phyloP scores from a whole-genome alignment of 1,140 invertebrate genomes.

The Pentalonia nigronervosa region DNA sequence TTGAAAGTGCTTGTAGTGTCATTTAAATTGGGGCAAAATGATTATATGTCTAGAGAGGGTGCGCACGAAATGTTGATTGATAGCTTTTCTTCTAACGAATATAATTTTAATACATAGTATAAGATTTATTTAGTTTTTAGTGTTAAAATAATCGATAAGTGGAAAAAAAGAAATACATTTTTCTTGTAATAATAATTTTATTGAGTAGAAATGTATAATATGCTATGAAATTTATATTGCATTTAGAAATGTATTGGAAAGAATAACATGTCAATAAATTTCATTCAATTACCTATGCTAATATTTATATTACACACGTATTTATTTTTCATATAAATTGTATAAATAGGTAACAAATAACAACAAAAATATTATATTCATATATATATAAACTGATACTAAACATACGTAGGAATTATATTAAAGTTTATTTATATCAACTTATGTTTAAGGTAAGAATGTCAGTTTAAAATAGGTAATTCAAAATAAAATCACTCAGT shows the following conservation, averaged over 20 bases:
- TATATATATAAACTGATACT: background rate
- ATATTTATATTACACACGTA: background rate
- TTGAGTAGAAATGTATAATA: background rate
- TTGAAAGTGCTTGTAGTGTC: background rate
- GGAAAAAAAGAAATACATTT: background rate
- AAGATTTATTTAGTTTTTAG: background rate
- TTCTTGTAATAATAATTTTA: background rate
- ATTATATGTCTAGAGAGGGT: background rate
- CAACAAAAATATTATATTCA: background rate
- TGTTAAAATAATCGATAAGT: background rate
- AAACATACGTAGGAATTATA: no score
- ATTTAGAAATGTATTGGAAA: background rate
- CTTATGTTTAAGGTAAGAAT: no score
- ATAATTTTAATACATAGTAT: background rate
- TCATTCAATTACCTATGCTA: background rate
- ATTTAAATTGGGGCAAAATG: conserved; percentile 12
- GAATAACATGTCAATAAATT: background rate
- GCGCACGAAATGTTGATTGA: background rate
- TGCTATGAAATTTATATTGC: background rate
- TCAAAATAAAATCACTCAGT: no score
- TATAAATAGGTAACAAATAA: background rate
- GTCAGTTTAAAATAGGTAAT: no score
- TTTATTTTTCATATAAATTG: background rate
- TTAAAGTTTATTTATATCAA: no score
- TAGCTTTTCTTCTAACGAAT: background rate